Conservation (phyloP, 2,888 invertebrate genomes). For the Andrena flavipes region DNA sequence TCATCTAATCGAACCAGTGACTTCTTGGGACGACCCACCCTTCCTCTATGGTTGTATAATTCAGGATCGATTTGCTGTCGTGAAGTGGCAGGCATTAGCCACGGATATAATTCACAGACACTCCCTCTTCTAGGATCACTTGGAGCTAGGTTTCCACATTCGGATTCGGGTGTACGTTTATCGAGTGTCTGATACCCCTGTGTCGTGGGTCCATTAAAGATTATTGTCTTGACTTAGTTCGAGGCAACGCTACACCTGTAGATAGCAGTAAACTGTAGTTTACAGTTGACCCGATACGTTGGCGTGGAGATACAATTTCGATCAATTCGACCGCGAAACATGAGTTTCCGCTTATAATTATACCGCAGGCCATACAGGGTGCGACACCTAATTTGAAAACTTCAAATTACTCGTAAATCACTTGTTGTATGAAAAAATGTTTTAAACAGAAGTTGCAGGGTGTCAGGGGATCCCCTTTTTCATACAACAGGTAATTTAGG, state of each 20-base stretch:
- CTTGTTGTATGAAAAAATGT: too few species aligned
- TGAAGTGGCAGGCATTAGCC: slow-evolving; percentile 74
- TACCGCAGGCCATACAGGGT: neutral
- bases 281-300: slow-evolving; percentile 38
- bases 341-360: neutral
- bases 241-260: slow-evolving; percentile 14
- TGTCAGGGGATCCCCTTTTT: too few species aligned
- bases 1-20: slow-evolving; percentile 72
- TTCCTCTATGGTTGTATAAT: slow-evolving; percentile 67
- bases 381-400: too few species aligned
- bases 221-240: slow-evolving; percentile 53
- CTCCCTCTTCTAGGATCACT: slow-evolving; percentile 69
- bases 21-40: slow-evolving; percentile 60
- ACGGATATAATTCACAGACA: slow-evolving; percentile 74
- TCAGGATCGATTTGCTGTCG: slow-evolving; percentile 73
- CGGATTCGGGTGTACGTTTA: slow-evolving; percentile 55
- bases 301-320: slow-evolving; percentile 8
- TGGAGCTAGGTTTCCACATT: slow-evolving; percentile 60
- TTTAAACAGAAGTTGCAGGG: too few species aligned
- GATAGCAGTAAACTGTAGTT: slow-evolving; percentile 33
- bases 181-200: slow-evolving; percentile 46
- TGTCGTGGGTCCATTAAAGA: slow-evolving; percentile 35
- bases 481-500: too few species aligned
- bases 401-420: too few species aligned
- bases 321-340: neutral